Base-by-base conservation (phyloP, 2,888 invertebrate genomes). In the Apotomis capreana region DNA sequence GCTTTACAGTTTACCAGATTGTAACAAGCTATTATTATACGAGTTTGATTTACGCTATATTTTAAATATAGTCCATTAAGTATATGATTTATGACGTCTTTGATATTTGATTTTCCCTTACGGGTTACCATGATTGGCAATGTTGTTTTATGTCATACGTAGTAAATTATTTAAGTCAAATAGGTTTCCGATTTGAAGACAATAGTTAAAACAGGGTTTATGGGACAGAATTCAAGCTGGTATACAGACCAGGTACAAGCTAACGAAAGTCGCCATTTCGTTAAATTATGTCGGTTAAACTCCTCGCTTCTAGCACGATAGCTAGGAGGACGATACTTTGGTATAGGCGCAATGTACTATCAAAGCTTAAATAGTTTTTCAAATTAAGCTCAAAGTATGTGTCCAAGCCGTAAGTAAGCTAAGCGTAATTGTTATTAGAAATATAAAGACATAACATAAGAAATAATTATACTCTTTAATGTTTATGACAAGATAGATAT, bases 301-400 rank as follows among this genome's bases (percentile, higher is more conserved):
- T 46, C 4, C 26, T 57, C 46, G 26, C 40, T 36, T n/a, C 44
- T 57, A 26, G 26, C 26, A 12, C n/a, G 40, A 44, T 64, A 3
- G 46, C n/a, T 9, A 26, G 26, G 13, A 51, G 12, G 12, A 55
- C 4, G 26, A 46, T 65, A 46, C 12, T 5, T 15, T 65, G 55
- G 26, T 40, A 40, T 40, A 6, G 55, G 55, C 44, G 57, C 55
- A 46, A 46, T 65, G 12, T 51, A 68, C 26, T 54, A 13, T 57
- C 15, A 62, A 37, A 61, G 49, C 61, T 71, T 67, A 10, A 61
- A 57, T 55, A n/a, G 8, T 52, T 62, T 65, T 65, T 59, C 36
- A 49, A 78, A 84, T 84, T 81, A 87, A 90, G 91, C 92, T 92
- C 92, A 92, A 92, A 87, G 79, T 81, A 84, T 83, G 89, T 91